Evolutionary conservation across 1,140 invertebrate species (phyloP).

Genomic region (Zophobas morio): DNA sequence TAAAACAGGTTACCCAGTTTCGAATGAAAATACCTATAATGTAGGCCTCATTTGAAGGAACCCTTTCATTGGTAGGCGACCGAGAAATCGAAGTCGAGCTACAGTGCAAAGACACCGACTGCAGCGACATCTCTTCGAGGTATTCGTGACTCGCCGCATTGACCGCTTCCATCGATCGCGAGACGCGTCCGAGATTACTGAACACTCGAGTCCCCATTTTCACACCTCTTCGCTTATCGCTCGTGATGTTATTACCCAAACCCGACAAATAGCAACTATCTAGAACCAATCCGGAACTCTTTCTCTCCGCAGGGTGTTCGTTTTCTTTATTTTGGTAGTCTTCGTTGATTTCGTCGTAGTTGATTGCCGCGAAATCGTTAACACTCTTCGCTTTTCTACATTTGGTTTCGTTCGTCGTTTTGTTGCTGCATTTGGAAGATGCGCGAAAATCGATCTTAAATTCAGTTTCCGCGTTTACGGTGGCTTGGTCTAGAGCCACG

Average conservation of each 20-base stretch:
- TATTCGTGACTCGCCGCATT: slow-evolving; percentile 61
- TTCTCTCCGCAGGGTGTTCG: slow-evolving; percentile 72
- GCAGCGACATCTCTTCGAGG: slow-evolving; percentile 63
- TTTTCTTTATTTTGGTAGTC: slow-evolving; percentile 80
- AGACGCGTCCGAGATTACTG: slow-evolving; percentile 63
- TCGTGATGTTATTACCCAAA: slow-evolving; percentile 58
- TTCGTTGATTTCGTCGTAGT: slow-evolving; percentile 64
- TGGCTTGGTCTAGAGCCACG: slow-evolving; percentile 52
- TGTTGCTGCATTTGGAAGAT: slow-evolving; percentile 54
- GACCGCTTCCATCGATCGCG: slow-evolving; percentile 67
- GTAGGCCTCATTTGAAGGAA: slow-evolving; percentile 59
- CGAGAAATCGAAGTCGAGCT: slow-evolving; percentile 62
- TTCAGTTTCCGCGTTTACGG: slow-evolving; percentile 62
- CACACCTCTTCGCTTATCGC: slow-evolving; percentile 74
- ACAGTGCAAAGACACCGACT: slow-evolving; percentile 63
- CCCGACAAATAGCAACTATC: slow-evolving; percentile 68
- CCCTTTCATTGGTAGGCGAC: slow-evolving; percentile 49
- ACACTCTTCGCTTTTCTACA: slow-evolving; percentile 61
- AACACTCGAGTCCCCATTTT: slow-evolving; percentile 82
- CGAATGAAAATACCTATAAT: slow-evolving; percentile 60
- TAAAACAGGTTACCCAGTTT: not conserved
- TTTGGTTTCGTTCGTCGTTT: slow-evolving; percentile 49
- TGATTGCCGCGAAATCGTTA: slow-evolving; percentile 55
- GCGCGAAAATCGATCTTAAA: slow-evolving; percentile 62
- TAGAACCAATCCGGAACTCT: slow-evolving; percentile 43